Base-by-base conservation (phyloP, 2,113 vertebrate genomes). In the Cygnus atratus region DNA sequence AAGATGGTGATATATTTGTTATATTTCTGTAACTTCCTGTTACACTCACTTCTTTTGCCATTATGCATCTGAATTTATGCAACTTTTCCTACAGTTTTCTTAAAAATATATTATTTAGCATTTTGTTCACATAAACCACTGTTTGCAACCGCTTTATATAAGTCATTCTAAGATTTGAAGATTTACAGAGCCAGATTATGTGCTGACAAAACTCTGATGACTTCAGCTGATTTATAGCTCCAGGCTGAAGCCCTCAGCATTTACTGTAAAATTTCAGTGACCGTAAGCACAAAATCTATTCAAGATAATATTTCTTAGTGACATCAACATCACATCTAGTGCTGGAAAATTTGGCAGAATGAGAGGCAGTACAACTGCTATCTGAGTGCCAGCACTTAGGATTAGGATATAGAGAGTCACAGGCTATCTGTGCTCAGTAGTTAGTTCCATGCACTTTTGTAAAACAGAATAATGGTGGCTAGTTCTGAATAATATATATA, bases 181-280 rank as follows among this genome's bases (percentile, higher is more conserved):
- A 39, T 93, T 88, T 93, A 44, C 25, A 39, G 68, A 92, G 68
- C 24, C 85, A 78, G 72, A 89, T 89, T 54, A 92, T 91, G 61
- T 89, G 66, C 74, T 91, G 81, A 43, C 57, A 92, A 79, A 92
- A 61, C 81, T 92, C 72, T 1, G 1, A 35, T 78, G 86, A 84
- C 77, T 93, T 93, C 87, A 92, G 31, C 71, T 93, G 81, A 95
- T 91, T 91, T 92, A 82, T 76, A 72, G 44, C 48, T 33, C 71
- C 57, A 78, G 72, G 55, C 43, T 86, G 33, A 48, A 63, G 35
- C 61, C 52, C 63, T 80, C 79, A 93, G 39, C 68, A 84, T 84
- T 90, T 78, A 68, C 68, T 84, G 72, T 75, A 90, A 91, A 87
- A 65, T 76, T 94, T 79, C 70, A 24, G 3, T 66, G 75, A 75